Evolutionary conservation across 2,888 invertebrate genomes (phyloP), one percentile per base, ranked within the genome.

Genomic region (Bugula neritina): DNA sequence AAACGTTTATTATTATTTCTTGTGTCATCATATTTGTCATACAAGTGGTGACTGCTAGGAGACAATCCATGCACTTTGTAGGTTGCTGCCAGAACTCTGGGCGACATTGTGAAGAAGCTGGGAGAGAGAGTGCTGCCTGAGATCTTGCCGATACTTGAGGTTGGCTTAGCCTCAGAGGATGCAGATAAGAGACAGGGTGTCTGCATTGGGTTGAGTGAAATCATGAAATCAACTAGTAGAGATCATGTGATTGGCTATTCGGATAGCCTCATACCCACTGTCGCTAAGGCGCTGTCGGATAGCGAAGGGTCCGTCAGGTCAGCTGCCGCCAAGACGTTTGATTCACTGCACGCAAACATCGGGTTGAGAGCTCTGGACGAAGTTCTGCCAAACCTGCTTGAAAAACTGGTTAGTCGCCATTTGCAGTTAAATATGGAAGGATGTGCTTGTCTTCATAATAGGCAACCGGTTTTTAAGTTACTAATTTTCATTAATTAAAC

Each of bases 101-200:
- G 98, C 3, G 99, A 99, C 86, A 87, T 99, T 74, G 98, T 99
- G 0, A 87, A 95, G 72, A 99, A 99, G 87, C 87, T 99, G 72
- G 99, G 99, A 5, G 99, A 99, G 86, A 89, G 98, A 73, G 96
- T 99, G 29, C 86, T 99, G 75, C 97, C 96, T 0, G 97, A 98
- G 87, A 97, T 99, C 74, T 94, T 99, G 81, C 99, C 98, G 0
- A 97, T 99, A 80, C 86, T 99, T 76, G 97, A 98, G 85, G 88
- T 90, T 75, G 98, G 98, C 0, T 87, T 99, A 75, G 91, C 92
- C 78, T 95, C 95, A 0, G 91, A 92, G 69, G 90, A 92, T 76
- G 87, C 94, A 0, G 97, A 98, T 86, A 95, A 98, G 86, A 88
- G 99, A 23, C 96, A 98, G 86, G 99, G 99, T 76, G 98, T 99